Base-by-base conservation (phyloP, 2,113 vertebrate genomes). In the Carlito syrichta region DNA sequence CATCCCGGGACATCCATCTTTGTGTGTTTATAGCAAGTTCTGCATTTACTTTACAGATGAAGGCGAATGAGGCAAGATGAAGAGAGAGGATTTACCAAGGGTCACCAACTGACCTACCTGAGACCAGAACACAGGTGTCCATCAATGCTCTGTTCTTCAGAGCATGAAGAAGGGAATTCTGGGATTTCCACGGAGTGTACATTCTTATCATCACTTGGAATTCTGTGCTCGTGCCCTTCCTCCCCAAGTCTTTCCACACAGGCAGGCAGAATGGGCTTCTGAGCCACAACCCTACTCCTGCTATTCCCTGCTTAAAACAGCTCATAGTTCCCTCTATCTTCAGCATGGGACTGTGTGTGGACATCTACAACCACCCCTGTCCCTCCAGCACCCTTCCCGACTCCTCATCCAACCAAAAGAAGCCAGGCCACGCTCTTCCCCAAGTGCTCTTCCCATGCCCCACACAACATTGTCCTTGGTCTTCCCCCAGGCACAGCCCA, bases 391-490 rank as follows among this genome's bases (percentile, higher is more conserved):
- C 11, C 38, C 43, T 27, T 68, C 16, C 48, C 0, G n/a, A 17
- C 13, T 11, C 56, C n/a, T n/a, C 27, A 35, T 10, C 17, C 48
- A 43, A 9, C 14, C 2, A 22, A 8, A 45, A 35, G 48, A 14
- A 17, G 63, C 6, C 16, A 35, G 73, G 40, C 22, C 3, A 14
- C 2, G 6, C 8, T 30, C 40, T 48, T 25, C 35, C 63, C 12
- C 23, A 6, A 0, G 32, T 3, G 1, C 38, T 66, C 9, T 11
- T 43, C 32, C 58, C 17, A 3, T 0, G 3, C 8, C 4, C n/a
- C 0, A 3, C 50, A 11, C 0, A 27, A n/a, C 5, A 0, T 12
- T 6, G 38, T 10, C 58, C 58, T 5, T 40, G 14, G 32, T 40
- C n/a, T 58, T 56, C 35, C 35, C 86, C 4, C 2, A 16, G 38